A percentile compares a stretch with the other conserved stretches of the same genome.
phyloP scores from a whole-genome alignment of 2,113 vertebrate genomes.

The Oncorhynchus kisutch region DNA sequence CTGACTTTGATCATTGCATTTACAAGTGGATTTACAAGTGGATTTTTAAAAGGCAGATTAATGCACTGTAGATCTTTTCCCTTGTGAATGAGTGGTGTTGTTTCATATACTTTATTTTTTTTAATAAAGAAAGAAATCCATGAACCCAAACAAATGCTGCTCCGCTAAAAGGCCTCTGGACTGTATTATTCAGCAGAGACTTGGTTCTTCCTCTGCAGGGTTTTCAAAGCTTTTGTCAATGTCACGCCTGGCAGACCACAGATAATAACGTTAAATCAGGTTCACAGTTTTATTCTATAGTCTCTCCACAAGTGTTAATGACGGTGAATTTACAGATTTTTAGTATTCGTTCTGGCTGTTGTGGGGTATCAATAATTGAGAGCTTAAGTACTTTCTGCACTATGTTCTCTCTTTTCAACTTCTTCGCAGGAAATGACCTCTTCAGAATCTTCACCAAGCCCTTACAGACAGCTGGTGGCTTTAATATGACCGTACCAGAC shows the following conservation, averaged over 20 bases:
- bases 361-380: not conserved
- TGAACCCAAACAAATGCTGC: conserved; percentile 38
- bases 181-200: conserved; percentile 53
- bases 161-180: conserved; percentile 36
- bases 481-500: too few relatives aligned
- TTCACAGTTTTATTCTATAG: too few relatives aligned
- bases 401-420: not conserved
- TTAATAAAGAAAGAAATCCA: conserved; percentile 31
- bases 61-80: too few relatives aligned
- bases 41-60: not conserved
- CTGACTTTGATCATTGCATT: not conserved
- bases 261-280: too few relatives aligned
- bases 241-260: too few relatives aligned
- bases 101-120: not conserved
- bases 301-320: too few relatives aligned
- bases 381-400: not conserved
- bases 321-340: too few relatives aligned
- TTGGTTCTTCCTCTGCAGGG: not conserved
- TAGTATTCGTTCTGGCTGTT: not conserved
- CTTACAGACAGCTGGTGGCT: too few relatives aligned
- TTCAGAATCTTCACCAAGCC: not conserved
- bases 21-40: too few relatives aligned
- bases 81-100: not conserved
- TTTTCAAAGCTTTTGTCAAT: not conserved
- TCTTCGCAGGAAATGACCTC: not conserved